Conservation (phyloP, 2,797 vertebrate species). For the Limosa lapponica region DNA sequence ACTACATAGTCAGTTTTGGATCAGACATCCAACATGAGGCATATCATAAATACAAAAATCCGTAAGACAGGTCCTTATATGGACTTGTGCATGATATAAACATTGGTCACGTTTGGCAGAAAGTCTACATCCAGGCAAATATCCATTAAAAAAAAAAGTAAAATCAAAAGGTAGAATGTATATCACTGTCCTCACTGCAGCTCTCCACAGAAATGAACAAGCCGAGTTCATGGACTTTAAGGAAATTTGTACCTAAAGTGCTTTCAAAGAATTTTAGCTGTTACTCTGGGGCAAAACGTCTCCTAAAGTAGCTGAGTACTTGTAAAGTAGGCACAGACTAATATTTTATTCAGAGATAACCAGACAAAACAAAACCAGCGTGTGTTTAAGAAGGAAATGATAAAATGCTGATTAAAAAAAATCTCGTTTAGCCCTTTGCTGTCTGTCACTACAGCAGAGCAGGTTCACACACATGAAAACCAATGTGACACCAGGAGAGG, state of each 20-base stretch:
- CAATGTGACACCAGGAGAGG: not conserved
- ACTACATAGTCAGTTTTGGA: not conserved
- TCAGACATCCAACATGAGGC: not conserved
- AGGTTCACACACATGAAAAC: not conserved
- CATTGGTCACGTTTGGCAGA: not conserved
- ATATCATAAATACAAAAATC: not conserved
- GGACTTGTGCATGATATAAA: not conserved
- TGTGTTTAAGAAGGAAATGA: not conserved
- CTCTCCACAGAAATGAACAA: not conserved
- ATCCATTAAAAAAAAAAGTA: not conserved
- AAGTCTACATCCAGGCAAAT: not conserved
- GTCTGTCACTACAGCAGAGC: not conserved
- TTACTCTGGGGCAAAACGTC: not conserved
- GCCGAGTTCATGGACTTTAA: not conserved
- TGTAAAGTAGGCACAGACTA: not conserved
- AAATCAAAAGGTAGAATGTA: not conserved
- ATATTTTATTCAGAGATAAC: not conserved
- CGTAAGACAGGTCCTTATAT: slow-evolving; percentile 10
- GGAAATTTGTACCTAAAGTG: not conserved
- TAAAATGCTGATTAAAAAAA: not conserved
- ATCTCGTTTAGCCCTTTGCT: not conserved
- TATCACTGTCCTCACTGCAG: not conserved
- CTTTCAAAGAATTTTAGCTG: not conserved
- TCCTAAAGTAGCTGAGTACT: not conserved
- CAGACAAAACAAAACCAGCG: not conserved